These are phyloP conservation scores for Sanderia malayensis DNA, from an alignment of 30 jellyfish, hydroid and myxozoan species.

Conservation along the genomic window DNA sequence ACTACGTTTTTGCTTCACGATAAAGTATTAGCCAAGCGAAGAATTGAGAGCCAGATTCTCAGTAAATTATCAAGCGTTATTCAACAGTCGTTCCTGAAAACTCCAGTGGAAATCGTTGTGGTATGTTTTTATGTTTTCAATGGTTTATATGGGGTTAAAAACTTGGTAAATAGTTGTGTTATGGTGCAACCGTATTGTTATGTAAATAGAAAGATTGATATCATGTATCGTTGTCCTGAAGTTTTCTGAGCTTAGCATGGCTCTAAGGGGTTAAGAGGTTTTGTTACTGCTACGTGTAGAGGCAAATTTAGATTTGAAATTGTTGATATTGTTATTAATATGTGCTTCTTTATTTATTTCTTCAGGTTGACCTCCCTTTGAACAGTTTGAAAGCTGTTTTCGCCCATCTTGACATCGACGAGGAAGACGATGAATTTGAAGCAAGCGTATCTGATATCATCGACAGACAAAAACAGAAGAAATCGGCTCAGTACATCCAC, in stretches of 20 bases:
- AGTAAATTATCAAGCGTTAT: conserved; percentile 34
- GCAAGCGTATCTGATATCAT: conserved; percentile 74
- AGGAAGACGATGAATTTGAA: conserved; percentile 81
- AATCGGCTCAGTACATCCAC: conserved; percentile 31
- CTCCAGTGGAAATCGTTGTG: conserved; percentile 75
- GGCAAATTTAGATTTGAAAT: too few species aligned
- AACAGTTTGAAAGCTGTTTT: conserved; percentile 57
- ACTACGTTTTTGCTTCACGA: conserved; percentile 35
- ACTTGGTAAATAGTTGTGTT: too few species aligned
- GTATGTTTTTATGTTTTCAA: too few species aligned
- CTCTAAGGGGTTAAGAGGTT: too few species aligned
- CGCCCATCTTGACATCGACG: conserved; percentile 70
- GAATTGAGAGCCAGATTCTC: conserved; percentile 52
- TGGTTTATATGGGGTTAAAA: too few species aligned
- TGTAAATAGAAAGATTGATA: too few species aligned
- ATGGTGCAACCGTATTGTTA: too few species aligned
- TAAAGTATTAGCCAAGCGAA: conserved; percentile 38
- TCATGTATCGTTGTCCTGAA: too few species aligned
- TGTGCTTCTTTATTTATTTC: background rate
- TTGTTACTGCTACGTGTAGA: too few species aligned
- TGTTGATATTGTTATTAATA: background rate
- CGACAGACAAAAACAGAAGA: conserved; percentile 48
- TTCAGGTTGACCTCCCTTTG: conserved; percentile 69
- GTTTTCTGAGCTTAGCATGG: too few species aligned
- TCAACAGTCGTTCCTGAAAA: conserved; percentile 39